phyloP scores from a whole-genome alignment of 2,888 invertebrate species.

The Craniophora ligustri region DNA sequence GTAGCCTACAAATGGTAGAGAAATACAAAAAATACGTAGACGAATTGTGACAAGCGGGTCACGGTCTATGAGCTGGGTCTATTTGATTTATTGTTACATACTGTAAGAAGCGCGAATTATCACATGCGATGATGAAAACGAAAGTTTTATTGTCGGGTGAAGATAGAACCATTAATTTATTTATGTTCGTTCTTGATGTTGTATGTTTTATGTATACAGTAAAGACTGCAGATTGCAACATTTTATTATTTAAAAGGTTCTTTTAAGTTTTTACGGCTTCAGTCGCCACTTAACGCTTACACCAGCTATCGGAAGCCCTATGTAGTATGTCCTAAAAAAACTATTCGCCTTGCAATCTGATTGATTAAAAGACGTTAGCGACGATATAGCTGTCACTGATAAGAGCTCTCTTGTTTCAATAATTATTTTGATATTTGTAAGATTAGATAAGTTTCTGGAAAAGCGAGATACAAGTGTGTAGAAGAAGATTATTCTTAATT shows the following conservation, averaged over 20 bases:
- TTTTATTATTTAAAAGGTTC: background rate
- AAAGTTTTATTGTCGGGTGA: background rate
- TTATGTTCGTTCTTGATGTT: background rate
- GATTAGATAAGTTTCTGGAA: too few species aligned
- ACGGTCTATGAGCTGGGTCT: background rate
- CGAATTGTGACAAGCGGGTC: background rate
- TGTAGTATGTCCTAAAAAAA: background rate
- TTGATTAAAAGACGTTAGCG: background rate
- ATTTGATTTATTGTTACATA: background rate
- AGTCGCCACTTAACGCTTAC: constrained; percentile 1
- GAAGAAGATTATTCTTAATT: too few species aligned
- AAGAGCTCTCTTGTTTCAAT: too few species aligned
- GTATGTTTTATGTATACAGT: background rate
- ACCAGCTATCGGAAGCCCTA: constrained; percentile 12
- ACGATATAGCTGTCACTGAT: background rate
- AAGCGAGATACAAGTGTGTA: too few species aligned
- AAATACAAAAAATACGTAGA: background rate
- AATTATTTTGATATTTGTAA: too few species aligned
- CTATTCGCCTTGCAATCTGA: background rate
- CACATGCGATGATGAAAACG: background rate
- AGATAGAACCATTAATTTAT: background rate
- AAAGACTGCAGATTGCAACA: background rate
- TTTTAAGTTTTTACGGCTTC: constrained; percentile 15
- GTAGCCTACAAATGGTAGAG: background rate
- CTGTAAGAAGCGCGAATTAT: background rate